These are phyloP conservation scores for Coleophora deauratella DNA, from an alignment of 2,888 invertebrate genomes.

Conservation along the genomic window DNA sequence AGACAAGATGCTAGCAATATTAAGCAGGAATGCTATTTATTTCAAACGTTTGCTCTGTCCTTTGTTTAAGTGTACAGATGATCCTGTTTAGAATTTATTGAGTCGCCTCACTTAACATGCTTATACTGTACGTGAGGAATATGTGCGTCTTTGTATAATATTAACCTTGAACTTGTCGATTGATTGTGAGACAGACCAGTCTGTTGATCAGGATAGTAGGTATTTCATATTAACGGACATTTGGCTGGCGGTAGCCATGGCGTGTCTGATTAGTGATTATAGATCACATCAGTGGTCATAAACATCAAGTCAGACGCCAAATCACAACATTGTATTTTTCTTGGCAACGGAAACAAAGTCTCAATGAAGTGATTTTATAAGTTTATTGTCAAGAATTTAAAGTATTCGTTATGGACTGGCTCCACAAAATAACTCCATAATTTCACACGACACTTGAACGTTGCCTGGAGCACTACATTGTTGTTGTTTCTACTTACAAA, in stretches of 20 bases:
- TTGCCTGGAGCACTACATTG: constrained; percentile 31
- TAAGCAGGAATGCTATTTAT: not conserved
- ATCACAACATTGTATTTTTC: too few relatives aligned
- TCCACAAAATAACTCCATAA: constrained; percentile 5
- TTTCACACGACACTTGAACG: constrained; percentile 47
- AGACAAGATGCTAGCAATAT: not conserved
- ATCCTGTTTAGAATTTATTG: not conserved
- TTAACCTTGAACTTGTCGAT: constrained; percentile 25
- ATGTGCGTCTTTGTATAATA: constrained; percentile 12
- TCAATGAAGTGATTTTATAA: too few relatives aligned
- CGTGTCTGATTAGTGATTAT: too few relatives aligned
- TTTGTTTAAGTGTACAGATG: not conserved
- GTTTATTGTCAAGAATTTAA: too few relatives aligned
- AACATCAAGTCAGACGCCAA: too few relatives aligned
- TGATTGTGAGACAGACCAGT: constrained; percentile 16
- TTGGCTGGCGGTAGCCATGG: too few relatives aligned
- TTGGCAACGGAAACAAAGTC: too few relatives aligned
- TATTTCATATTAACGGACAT: too few relatives aligned
- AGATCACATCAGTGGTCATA: too few relatives aligned
- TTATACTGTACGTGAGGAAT: not conserved
- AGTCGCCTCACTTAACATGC: not conserved
- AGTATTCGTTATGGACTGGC: too few relatives aligned
- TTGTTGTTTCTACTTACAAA: constrained; percentile 23
- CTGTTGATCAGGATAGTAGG: not conserved
- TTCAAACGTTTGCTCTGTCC: not conserved